These are phyloP conservation scores for Acleris sparsana DNA, from an alignment of 2,888 invertebrate species.

Conservation along the genomic window DNA sequence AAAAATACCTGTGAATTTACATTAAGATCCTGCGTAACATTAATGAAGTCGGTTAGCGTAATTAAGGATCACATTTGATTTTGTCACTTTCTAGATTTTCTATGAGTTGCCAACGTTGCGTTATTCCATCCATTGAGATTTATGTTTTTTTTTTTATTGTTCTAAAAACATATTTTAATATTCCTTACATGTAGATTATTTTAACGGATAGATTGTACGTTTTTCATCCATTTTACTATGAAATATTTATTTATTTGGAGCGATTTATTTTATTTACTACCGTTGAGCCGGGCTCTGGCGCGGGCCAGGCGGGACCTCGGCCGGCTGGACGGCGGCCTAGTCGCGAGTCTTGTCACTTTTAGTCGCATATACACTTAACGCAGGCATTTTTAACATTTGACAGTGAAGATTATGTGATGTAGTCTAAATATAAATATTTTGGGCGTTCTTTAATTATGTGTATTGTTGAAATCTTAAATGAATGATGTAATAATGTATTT, in stretches of 20 bases:
- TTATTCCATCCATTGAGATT: constrained; percentile 17
- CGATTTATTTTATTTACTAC: no score
- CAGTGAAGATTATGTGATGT: constrained; percentile 70
- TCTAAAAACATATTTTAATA: background rate
- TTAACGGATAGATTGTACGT: constrained; percentile 2
- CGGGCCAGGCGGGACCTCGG: no score
- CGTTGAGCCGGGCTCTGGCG: no score
- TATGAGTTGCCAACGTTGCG: constrained; percentile 11
- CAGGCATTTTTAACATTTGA: constrained; percentile 63
- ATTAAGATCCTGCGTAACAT: constrained; percentile 48
- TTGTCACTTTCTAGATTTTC: constrained; percentile 41
- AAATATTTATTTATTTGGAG: constrained; percentile 5
- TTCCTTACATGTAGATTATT: background rate
- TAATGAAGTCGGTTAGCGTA: constrained; percentile 56
- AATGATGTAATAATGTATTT: constrained; percentile 72
- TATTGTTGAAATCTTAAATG: constrained; percentile 75
- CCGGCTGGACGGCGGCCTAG: no score
- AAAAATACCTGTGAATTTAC: constrained; percentile 48
- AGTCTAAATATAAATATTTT: constrained; percentile 79
- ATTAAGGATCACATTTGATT: constrained; percentile 59
- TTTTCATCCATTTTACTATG: constrained; percentile 8
- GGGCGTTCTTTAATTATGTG: constrained; percentile 69
- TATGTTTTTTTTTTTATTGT: constrained; percentile 9
- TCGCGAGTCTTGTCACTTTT: no score
- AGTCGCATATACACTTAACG: constrained; percentile 35